Evolutionary conservation across 2,113 vertebrate genomes (phyloP), one percentile per base, ranked within the genome.

Genomic region (Apus apus): DNA sequence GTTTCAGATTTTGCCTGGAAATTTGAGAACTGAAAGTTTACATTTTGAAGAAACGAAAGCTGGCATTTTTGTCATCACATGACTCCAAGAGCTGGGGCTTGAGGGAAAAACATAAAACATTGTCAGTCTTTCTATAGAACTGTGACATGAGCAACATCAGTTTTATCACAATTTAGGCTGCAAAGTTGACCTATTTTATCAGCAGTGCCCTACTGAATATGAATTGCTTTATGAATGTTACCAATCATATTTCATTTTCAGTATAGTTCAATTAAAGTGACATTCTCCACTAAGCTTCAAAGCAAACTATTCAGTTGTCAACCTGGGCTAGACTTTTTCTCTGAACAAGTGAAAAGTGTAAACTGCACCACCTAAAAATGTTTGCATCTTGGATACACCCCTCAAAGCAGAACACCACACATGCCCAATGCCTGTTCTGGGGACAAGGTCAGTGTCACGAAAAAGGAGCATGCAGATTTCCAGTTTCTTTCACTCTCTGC

Each of bases 1-100:
- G 70, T 95, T 96, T 96, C 94, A 96, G 89, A 94, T 95, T 97
- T 93, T 96, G 90, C 91, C 93, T 95, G 74, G 81, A 96, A 97
- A 94, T 95, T 72, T 15, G 13, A 96, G 85, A 95, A 85, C 57
- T 97, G 71, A 77, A 95, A 96, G 94, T 97, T 97, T 97, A 97
- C 91, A 83, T 95, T 94, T 93, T 93, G 87, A 94, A 95, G 91
- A 96, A 95, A 96, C 79, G 74, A 95, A 96, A 91, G 87, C 94
- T 95, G 91, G 94, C 91, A 62, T 93, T 97, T 97, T 96, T 91
- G 83, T 96, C 87, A 90, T 96, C 95, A 91, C 93, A 89, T 96
- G 95, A 96, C 85, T 96, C 54, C 70, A 91, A 94, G 91, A 95
- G 54, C 91, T 96, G 77, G 58, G 85, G 89, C 87, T 97, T 94